A percentile compares a stretch with the other conserved stretches of the same genome.
Conservation (phyloP, 92 coral and sea anemone genomes). For the Ricordea florida region DNA sequence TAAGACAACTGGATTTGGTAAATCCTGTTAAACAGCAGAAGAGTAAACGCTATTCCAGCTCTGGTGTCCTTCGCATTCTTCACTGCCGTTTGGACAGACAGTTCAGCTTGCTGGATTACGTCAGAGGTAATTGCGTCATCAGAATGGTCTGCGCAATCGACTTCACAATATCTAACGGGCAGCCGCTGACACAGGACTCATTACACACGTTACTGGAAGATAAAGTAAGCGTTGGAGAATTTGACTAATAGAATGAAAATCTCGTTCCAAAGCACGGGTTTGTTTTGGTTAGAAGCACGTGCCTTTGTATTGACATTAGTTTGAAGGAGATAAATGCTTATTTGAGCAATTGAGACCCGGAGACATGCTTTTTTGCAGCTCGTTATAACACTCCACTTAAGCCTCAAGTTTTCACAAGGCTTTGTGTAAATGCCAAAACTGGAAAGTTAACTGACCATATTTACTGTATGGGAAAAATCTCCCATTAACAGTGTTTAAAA, state of each 20-base stretch:
- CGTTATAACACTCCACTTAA: too few species aligned
- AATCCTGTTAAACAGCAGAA: conserved; percentile 63
- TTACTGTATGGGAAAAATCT: too few species aligned
- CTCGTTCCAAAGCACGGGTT: too few species aligned
- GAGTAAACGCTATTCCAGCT: conserved; percentile 62
- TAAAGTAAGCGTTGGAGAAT: conserved; percentile 49
- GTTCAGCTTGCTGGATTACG: conserved; percentile 83
- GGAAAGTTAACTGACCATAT: too few species aligned
- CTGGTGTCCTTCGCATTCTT: conserved; percentile 78
- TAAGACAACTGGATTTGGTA: conserved; percentile 55
- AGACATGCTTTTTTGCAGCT: too few species aligned
- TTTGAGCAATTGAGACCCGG: too few species aligned
- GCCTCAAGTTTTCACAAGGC: too few species aligned
- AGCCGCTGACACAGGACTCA: conserved; percentile 71
- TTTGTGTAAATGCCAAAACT: too few species aligned
- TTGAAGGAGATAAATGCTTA: not conserved
- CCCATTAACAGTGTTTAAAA: too few species aligned
- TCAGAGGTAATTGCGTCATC: conserved; percentile 86
- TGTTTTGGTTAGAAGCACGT: too few species aligned
- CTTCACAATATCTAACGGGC: conserved; percentile 92
- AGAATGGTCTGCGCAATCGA: conserved; percentile 87
- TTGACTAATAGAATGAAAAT: too few species aligned
- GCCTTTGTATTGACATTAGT: too few species aligned
- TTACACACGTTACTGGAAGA: conserved; percentile 68
- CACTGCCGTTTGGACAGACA: conserved; percentile 85